Conservation (phyloP, 2,888 invertebrate species). For the Dicyrtomina minuta region DNA sequence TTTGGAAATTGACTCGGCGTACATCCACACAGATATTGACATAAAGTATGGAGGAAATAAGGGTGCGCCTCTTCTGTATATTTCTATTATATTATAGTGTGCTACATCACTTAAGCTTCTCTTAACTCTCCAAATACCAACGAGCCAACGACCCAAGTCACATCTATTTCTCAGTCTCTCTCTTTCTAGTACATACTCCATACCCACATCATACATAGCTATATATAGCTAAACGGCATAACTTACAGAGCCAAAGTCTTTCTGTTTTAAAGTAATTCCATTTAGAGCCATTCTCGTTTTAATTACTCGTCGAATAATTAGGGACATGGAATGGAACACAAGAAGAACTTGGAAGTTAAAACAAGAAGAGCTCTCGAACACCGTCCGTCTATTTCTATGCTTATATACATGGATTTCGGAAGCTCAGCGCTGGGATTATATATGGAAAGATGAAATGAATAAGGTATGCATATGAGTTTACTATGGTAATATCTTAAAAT, state of each 20-base stretch:
- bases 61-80: neutral
- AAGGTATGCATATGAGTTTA: neutral
- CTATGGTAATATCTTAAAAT: too few relatives aligned
- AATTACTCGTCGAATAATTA: constrained; percentile 51
- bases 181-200: too few relatives aligned
- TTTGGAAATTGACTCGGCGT: too few relatives aligned
- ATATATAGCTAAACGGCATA: constrained; percentile 8
- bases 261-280: constrained; percentile 45
- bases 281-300: constrained; percentile 48
- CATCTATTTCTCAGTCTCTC: neutral
- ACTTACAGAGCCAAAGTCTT: constrained; percentile 21
- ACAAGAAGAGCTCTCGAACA: too few relatives aligned
- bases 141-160: neutral
- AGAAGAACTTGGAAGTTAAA: constrained; percentile 28
- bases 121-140: too few relatives aligned
- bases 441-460: constrained; percentile 20
- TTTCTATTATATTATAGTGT: too few relatives aligned
- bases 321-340: constrained; percentile 31
- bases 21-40: too few relatives aligned
- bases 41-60: neutral
- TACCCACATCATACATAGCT: neutral
- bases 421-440: neutral
- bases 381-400: neutral
- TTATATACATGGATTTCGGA: neutral
- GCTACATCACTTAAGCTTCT: constrained; percentile 6